Conservation (phyloP, 2,113 vertebrate species). For the Cephalophus harveyi region DNA sequence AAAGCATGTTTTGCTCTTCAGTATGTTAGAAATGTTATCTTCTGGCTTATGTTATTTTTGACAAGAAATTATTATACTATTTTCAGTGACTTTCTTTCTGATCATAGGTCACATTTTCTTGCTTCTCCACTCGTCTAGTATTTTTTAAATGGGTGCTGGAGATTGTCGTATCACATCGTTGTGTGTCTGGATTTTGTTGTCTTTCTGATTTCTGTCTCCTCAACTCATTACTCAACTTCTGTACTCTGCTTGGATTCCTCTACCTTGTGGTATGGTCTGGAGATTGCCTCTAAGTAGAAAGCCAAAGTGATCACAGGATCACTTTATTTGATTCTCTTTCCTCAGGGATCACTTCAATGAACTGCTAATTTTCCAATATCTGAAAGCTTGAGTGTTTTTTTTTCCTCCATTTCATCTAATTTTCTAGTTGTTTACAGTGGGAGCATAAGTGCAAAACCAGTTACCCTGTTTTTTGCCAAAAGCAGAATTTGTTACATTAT, state of each 20-base stretch:
- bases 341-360: not conserved
- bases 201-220: not conserved
- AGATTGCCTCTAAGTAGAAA: not conserved
- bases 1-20: not conserved
- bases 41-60: not conserved
- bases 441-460: not conserved
- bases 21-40: not conserved
- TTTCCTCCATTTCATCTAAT: not conserved
- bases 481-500: not conserved
- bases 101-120: not conserved
- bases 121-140: not conserved
- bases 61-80: not conserved
- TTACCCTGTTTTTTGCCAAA: conserved; percentile 7
- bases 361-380: not conserved
- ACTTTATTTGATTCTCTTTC: not conserved
- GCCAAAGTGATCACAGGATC: not conserved
- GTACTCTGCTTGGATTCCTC: not conserved
- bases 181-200: not conserved
- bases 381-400: not conserved
- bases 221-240: not conserved
- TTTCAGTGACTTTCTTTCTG: not conserved
- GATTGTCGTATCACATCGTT: not conserved
- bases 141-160: not conserved
- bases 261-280: not conserved
- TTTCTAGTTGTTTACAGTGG: not conserved